These are phyloP conservation scores for Cephalopterus ornatus DNA, from an alignment of 2,113 vertebrate genomes.

Conservation along the genomic window DNA sequence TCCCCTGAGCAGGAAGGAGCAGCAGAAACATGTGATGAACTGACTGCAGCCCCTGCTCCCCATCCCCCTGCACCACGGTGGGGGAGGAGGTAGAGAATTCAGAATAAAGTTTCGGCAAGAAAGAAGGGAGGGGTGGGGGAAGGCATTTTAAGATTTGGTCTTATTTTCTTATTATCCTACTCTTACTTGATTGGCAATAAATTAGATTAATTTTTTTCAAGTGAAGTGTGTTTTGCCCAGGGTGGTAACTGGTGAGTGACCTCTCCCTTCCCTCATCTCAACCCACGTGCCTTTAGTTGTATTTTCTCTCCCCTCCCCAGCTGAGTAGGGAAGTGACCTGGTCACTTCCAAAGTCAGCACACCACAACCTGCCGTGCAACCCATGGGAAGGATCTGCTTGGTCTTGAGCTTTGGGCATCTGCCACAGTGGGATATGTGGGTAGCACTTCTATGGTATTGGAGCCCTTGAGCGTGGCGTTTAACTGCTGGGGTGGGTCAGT, in stretches of 20 bases:
- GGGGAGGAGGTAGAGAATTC: background rate
- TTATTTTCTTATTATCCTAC: background rate
- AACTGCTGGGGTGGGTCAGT: background rate
- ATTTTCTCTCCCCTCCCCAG: background rate
- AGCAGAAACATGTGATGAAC: background rate
- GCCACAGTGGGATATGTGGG: background rate
- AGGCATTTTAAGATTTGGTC: background rate
- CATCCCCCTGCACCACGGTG: accelerated
- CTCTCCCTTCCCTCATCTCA: background rate
- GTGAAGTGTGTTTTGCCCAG: background rate
- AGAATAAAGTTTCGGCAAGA: background rate
- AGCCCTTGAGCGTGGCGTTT: accelerated
- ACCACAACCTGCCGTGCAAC: too few species aligned
- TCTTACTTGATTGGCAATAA: background rate
- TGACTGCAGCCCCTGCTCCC: background rate
- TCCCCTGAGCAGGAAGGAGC: background rate
- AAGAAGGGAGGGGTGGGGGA: background rate
- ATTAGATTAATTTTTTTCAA: background rate
- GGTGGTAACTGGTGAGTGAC: background rate
- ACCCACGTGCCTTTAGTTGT: background rate
- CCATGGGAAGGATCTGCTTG: background rate
- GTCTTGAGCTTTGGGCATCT: background rate
- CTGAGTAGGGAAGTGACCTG: background rate
- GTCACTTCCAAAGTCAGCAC: background rate
- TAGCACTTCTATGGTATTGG: accelerated